phyloP scores from a whole-genome alignment of 1,140 invertebrate species.

The Drosophila pseudoobscura region DNA sequence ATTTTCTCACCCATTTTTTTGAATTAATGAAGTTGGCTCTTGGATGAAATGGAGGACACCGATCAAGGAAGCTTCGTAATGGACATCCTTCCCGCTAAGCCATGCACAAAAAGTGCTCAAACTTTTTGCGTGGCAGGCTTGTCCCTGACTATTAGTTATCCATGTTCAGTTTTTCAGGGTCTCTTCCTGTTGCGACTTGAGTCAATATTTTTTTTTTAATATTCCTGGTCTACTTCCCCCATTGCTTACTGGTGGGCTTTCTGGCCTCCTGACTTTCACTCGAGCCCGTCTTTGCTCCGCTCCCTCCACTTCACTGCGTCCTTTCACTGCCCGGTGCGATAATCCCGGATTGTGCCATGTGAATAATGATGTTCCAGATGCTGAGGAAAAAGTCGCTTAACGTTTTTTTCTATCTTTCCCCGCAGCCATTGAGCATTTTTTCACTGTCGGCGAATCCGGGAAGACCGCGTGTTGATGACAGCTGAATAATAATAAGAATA shows the following conservation, averaged over 20 bases:
- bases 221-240: constrained; percentile 4
- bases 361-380: constrained; percentile 74
- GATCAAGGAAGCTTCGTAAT: constrained; percentile 34
- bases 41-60: constrained; percentile 4
- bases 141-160: constrained; percentile 45
- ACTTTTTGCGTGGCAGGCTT: constrained; percentile 24
- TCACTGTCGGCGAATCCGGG: constrained; percentile 49
- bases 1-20: neutral
- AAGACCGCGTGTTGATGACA: constrained; percentile 56
- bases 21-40: constrained; percentile 1
- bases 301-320: constrained; percentile 16
- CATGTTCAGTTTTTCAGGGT: constrained; percentile 30
- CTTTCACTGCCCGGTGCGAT: constrained; percentile 41
- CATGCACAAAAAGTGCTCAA: constrained; percentile 36
- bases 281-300: constrained; percentile 23
- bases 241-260: neutral
- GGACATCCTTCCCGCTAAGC: constrained; percentile 31
- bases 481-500: constrained; percentile 53
- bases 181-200: constrained; percentile 28
- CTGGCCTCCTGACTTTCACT: constrained; percentile 39
- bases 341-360: constrained; percentile 66
- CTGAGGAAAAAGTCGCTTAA: constrained; percentile 40
- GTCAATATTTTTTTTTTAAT: constrained; percentile 25
- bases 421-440: constrained; percentile 43
- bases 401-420: constrained; percentile 32